phyloP scores from a whole-genome alignment of 2,888 invertebrate species.

The Melieria omissa region DNA sequence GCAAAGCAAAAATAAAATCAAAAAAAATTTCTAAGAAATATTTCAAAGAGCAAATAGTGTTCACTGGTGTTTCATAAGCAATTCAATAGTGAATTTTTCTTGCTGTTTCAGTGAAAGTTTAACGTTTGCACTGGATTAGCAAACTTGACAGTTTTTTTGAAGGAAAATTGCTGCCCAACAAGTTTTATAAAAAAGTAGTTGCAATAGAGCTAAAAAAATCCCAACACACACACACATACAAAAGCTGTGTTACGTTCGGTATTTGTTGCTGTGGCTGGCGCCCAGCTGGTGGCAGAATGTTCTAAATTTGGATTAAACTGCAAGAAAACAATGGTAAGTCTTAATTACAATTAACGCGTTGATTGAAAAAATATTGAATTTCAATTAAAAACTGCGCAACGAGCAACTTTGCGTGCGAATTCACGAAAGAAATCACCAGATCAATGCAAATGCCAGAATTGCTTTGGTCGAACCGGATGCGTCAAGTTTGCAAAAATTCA shows the following conservation, averaged over 20 bases:
- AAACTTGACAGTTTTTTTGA: slow-evolving; percentile 19
- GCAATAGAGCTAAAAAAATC: neutral
- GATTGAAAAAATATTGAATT: neutral
- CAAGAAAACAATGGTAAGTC: slow-evolving; percentile 56
- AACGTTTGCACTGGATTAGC: slow-evolving; percentile 13
- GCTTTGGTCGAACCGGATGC: neutral
- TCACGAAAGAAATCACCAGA: neutral
- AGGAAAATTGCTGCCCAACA: slow-evolving; percentile 9
- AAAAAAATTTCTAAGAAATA: slow-evolving; percentile 2
- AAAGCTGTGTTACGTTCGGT: slow-evolving; percentile 1
- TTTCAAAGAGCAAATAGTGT: neutral
- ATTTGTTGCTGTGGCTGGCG: slow-evolving; percentile 45
- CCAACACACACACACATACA: neutral
- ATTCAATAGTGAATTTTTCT: too few species aligned
- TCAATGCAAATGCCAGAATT: neutral
- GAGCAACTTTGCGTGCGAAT: neutral
- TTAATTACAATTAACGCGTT: neutral
- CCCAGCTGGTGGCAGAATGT: slow-evolving; percentile 60
- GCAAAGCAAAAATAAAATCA: neutral
- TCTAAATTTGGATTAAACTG: slow-evolving; percentile 55
- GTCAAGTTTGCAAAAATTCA: neutral
- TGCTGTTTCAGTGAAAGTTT: slow-evolving; percentile 28
- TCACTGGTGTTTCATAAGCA: too few species aligned
- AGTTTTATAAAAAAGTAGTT: neutral
- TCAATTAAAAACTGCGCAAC: neutral